Evolutionary conservation across 1,140 invertebrate genomes (phyloP), one percentile per base, ranked within the genome.

Genomic region (Achatina immaculata): DNA sequence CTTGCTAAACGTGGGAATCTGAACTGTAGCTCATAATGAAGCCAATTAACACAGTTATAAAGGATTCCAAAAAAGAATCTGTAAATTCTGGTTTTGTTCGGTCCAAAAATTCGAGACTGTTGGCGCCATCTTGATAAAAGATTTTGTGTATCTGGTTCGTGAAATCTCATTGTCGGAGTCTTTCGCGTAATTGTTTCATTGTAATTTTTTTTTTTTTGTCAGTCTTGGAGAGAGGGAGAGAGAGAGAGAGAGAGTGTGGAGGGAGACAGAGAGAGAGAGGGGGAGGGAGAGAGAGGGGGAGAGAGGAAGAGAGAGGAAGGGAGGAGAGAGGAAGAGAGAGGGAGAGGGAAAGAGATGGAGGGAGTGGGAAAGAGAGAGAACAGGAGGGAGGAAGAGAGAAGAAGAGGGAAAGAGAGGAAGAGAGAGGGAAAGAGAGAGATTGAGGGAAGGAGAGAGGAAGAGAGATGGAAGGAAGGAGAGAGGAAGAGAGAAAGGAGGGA

Each of bases 391-490:
- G 51, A 24, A 34, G 38, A 74, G n/a, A 48, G 1, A 7, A 74
- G 19, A 21, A 21, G 40, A 40, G 3, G 40, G 69, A 72, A 24
- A 34, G 34, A 40, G 34, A 72, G 69, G 6, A 38, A 72, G 71
- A 74, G 71, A 74, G 45, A 75, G 73, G 51, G 43, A 75, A 45
- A 75, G 73, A 75, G 73, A 75, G 73, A 55, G 34, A 48, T 24
- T 28, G n/a, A 75, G 43, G 51, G 73, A 51, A 45, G 51, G 73
- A 75, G 73, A 75, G 73, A 75, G 40, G 51, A 21, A 75, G 73
- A 75, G 40, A 75, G 48, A 75, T 21, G 51, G 73, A 75, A 45
- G 24, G 71, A 73, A 24, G 7, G 73, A 55, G 19, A 75, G 73
- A 51, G 55, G 36, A 42, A 11, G 36, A 42, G 38, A 43, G 36